phyloP scores from a whole-genome alignment of 2,797 vertebrate genomes.

The Rhinella marina region DNA sequence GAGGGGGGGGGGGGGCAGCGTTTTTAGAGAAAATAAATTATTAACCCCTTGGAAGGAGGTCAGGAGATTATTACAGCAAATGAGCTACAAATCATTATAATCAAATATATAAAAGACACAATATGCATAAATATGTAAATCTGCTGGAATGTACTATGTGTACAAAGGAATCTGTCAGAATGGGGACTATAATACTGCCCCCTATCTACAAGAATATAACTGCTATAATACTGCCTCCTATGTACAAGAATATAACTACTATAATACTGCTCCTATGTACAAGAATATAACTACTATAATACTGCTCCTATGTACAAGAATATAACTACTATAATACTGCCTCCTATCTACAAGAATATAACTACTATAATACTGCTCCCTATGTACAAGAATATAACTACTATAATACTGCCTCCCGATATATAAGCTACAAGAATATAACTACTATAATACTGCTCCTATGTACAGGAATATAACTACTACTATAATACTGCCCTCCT shows the following conservation, averaged over 20 bases:
- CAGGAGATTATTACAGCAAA: neutral
- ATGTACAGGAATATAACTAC: neutral
- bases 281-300: neutral
- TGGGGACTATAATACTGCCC: neutral
- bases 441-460: neutral
- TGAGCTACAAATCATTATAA: neutral
- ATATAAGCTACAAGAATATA: slow-evolving; percentile 7
- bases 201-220: neutral
- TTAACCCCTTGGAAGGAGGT: neutral
- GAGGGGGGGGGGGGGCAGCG: neutral
- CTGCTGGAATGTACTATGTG: neutral
- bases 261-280: neutral
- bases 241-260: neutral
- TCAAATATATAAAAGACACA: neutral
- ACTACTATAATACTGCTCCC: neutral
- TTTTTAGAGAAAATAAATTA: slow-evolving; percentile 37
- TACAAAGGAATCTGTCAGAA: neutral
- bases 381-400: neutral
- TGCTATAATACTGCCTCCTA: neutral
- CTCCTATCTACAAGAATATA: neutral
- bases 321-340: neutral
- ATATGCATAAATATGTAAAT: neutral
- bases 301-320: neutral
- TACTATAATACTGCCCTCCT: neutral
- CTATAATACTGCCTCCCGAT: neutral